A percentile compares a stretch with the other conserved stretches of the same genome.
These are phyloP conservation scores for Pyrochroa serraticornis DNA, from an alignment of 2,888 invertebrate genomes.

Conservation along the genomic window DNA sequence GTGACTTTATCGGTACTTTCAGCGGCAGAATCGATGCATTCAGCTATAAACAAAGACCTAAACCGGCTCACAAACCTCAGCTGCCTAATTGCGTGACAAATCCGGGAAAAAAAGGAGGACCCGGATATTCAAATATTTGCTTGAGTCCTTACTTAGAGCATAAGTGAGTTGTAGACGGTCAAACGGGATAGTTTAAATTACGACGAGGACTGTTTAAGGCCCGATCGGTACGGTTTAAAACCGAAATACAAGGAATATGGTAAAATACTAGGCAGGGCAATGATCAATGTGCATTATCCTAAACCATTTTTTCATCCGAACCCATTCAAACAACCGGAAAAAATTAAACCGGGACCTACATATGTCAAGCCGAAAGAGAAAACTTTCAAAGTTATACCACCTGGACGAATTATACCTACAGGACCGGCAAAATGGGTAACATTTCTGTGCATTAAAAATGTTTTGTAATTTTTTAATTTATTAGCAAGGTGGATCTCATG, in stretches of 20 bases:
- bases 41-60: slow-evolving; percentile 35
- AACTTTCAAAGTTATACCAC: slow-evolving; percentile 27
- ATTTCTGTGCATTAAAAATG: neutral
- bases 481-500: slow-evolving; percentile 45
- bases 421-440: slow-evolving; percentile 53
- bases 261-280: slow-evolving; percentile 41
- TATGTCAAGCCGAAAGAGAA: slow-evolving; percentile 44
- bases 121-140: slow-evolving; percentile 61
- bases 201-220: slow-evolving; percentile 35
- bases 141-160: slow-evolving; percentile 59
- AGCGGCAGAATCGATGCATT: slow-evolving; percentile 50
- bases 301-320: slow-evolving; percentile 55
- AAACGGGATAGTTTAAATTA: slow-evolving; percentile 3
- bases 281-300: slow-evolving; percentile 44
- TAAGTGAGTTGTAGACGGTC: slow-evolving; percentile 34
- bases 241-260: slow-evolving; percentile 44
- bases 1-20: slow-evolving; percentile 63
- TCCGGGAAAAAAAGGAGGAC: slow-evolving; percentile 60
- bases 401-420: slow-evolving; percentile 47
- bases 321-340: slow-evolving; percentile 50
- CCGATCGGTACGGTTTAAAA: slow-evolving; percentile 44
- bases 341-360: slow-evolving; percentile 44
- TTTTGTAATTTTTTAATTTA: slow-evolving; percentile 18
- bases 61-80: slow-evolving; percentile 33
- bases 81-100: slow-evolving; percentile 45